Conservation (phyloP, 2,113 vertebrate species). For the Phasianus colchicus region DNA sequence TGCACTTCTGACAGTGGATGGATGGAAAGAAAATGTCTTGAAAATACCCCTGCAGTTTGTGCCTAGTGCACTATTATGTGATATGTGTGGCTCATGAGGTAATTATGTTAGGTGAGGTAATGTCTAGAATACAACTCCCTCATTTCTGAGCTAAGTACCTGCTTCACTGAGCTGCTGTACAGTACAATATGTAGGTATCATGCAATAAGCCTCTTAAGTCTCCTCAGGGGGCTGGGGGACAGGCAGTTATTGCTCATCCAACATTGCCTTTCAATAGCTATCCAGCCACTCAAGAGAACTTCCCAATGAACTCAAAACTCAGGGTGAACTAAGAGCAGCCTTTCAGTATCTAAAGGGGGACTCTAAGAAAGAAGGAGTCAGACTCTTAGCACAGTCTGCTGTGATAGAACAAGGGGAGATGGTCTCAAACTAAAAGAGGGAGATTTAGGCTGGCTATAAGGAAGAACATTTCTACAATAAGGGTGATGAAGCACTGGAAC, state of each 20-base stretch:
- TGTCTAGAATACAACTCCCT: neutral
- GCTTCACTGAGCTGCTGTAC: neutral
- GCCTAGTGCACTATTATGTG: neutral
- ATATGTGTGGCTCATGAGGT: neutral
- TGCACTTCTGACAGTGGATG: accelerated
- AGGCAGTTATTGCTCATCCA: neutral
- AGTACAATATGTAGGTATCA: neutral
- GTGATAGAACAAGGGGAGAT: too few species aligned
- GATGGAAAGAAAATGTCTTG: neutral
- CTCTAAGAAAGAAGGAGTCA: too few species aligned
- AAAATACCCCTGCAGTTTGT: neutral
- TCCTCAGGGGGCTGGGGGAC: neutral
- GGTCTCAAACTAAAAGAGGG: too few species aligned
- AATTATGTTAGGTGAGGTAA: neutral
- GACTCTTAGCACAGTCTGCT: too few species aligned
- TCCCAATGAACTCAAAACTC: neutral
- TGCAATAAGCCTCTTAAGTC: neutral
- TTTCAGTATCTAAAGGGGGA: too few species aligned
- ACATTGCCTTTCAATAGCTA: neutral
- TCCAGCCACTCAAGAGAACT: neutral
- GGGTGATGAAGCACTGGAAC: too few species aligned
- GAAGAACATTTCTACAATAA: too few species aligned
- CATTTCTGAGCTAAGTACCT: neutral
- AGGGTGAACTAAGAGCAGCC: too few species aligned
- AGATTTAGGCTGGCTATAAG: too few species aligned